Conservation (phyloP, 92 coral and sea anemone genomes). For the Virgularia gustaviana region DNA sequence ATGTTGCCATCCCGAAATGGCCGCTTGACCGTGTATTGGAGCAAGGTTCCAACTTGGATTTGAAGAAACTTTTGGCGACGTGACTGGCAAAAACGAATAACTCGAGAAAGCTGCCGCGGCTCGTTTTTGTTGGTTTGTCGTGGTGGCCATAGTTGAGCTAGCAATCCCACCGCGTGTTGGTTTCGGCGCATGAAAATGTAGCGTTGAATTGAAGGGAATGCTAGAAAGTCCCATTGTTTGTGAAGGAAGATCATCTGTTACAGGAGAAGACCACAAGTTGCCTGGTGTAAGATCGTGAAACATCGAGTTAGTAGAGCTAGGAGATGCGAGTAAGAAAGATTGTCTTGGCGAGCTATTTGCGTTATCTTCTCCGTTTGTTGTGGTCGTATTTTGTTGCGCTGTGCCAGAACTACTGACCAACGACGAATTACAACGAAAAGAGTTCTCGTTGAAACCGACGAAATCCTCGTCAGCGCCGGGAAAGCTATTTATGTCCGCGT, state of each 20-base stretch:
- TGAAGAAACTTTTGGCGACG: slow-evolving; percentile 55
- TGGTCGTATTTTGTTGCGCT: slow-evolving; percentile 62
- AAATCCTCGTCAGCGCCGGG: slow-evolving; percentile 93
- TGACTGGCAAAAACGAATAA: slow-evolving; percentile 65
- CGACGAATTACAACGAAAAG: slow-evolving; percentile 78
- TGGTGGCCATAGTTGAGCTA: slow-evolving; percentile 66
- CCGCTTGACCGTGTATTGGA: slow-evolving; percentile 54
- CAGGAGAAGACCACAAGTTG: slow-evolving; percentile 96
- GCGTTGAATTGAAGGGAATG: slow-evolving; percentile 73
- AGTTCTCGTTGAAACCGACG: slow-evolving; percentile 76
- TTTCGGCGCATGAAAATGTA: slow-evolving; percentile 69
- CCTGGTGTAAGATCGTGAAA: slow-evolving; percentile 98
- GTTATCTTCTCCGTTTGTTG: neutral
- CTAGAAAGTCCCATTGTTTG: slow-evolving; percentile 82
- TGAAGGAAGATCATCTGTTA: slow-evolving; percentile 85
- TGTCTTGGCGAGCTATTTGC: slow-evolving; percentile 65
- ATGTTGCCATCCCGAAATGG: slow-evolving; percentile 98
- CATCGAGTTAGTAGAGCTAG: slow-evolving; percentile 87
- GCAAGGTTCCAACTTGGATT: slow-evolving; percentile 24
- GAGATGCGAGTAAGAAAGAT: slow-evolving; percentile 44
- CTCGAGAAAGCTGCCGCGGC: slow-evolving; percentile 66
- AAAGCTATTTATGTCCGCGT: slow-evolving; percentile 58
- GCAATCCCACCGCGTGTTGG: slow-evolving; percentile 74
- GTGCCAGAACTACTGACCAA: too few species aligned
- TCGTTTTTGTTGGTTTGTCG: slow-evolving; percentile 80